Base-by-base conservation (phyloP, 2,797 vertebrate species). In the Liparis tanakae region DNA sequence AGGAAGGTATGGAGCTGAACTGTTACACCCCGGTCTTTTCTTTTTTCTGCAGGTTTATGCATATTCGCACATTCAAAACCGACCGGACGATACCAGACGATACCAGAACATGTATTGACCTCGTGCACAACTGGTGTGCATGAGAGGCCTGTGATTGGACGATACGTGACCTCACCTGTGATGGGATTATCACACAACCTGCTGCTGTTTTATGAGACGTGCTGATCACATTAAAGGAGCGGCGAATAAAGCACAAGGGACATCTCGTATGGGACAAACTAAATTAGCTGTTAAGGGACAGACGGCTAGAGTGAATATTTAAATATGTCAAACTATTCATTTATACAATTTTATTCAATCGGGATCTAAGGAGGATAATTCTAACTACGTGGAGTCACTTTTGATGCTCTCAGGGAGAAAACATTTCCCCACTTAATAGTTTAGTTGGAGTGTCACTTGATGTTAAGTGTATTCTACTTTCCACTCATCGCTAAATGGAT, bases 391-490 rank as follows among this genome's bases (percentile, higher is more conserved):
- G 43, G 5, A 41, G 17, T 1, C 13, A 25, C 54, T 46, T 50
- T 6, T 56, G 6, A 37, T 7, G 9, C 30, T 33, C 13, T 7
- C 13, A 20, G 48, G 7, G 41, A 12, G 4, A 14, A 43, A 59
- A 44, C n/a, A 25, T 55, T 2, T 67, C 70, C 43, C 18, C 43
- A 41, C 25, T 57, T 10, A 65, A 39, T 46, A 7, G 33, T 33
- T 33, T 33, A 36, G 30, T 30, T 39, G 33, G 25, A 57, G 58
- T 33, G 55, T 68, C 51, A 50, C 8, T 67, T 50, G 39, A 55
- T 15, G n/a, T 63, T 54, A 68, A 71, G 48, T 34, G 44, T 22
- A 57, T 59, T 43, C 59, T 36, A 46, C 39, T 64, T 33, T 12
- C 18, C 12, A 34, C 60, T 18, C n/a, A 39, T 50, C 43, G 5